Base-by-base conservation (phyloP, 1,140 invertebrate genomes). In the Brachionus calyciflorus region DNA sequence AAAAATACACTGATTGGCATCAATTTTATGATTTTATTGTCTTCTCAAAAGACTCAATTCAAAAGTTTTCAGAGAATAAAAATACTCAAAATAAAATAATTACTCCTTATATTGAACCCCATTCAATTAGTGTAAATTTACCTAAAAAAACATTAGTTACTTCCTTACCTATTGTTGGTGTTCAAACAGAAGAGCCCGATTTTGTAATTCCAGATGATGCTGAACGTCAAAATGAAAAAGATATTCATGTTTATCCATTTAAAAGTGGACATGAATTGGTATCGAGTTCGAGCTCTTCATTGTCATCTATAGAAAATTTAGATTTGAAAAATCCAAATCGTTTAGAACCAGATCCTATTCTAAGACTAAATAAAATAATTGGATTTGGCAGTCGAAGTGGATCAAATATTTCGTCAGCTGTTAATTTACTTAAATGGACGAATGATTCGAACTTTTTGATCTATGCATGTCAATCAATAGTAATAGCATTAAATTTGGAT, bases 401-500 rank as follows among this genome's bases (percentile, higher is more conserved):
- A 17, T 30, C n/a, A 49, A 73, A 6, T 33, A 17, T 4, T 21
- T 26, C 12, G 12, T 6, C 46, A 21, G 48, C 24, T 30, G 40
- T 24, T 24, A 40, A 55, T 83, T 82, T 81, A 78, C 19, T 73
- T 12, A 49, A 83, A 19, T 85, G 84, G 84, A 80, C 79, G 30
- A 55, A 78, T 17, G 82, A 83, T 80, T 81, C 81, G 14, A 77
- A 78, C 1, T 78, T 68, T 17, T 77, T 84, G 6, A 78, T 85
- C 5, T 85, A 85, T 73, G 83, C 83, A 0, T 84, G 83, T 70
- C 82, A 85, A 80, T 82, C 83, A 70, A 80, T 84, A 26, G 79
- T 85, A 2, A 81, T 85, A 21, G 80, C 80, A 49, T 82, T 84
- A 81, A 80, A 83, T 77, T 76, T 82, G 17, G 78, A 75, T 53